phyloP scores from a whole-genome alignment of 2,797 vertebrate genomes.

The Oreonectes daqikongensis region DNA sequence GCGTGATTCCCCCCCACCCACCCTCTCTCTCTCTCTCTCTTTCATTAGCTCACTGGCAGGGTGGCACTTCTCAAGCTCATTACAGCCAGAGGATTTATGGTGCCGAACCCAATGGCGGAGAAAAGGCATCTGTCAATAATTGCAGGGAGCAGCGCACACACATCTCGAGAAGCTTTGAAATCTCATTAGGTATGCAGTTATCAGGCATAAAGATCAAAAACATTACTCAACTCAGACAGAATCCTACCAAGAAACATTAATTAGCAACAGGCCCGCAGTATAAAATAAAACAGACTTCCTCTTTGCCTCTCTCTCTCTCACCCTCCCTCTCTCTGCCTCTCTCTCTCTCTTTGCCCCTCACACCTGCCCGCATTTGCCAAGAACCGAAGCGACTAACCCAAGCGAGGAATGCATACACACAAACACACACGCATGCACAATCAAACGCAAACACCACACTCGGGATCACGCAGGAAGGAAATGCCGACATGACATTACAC shows the following conservation, averaged over 20 bases:
- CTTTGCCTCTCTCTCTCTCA: constrained; percentile 67
- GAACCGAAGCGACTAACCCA: constrained; percentile 41
- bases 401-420: constrained; percentile 15
- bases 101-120: constrained; percentile 99
- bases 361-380: constrained; percentile 85
- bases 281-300: constrained; percentile 90
- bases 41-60: constrained; percentile 99
- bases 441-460: constrained; percentile 44
- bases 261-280: constrained; percentile 99
- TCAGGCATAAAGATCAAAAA: constrained; percentile 99
- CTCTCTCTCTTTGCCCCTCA: constrained; percentile 62
- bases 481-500: constrained; percentile 51
- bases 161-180: constrained; percentile 97
- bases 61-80: constrained; percentile 99
- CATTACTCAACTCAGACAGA: constrained; percentile 99
- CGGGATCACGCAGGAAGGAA: constrained; percentile 51
- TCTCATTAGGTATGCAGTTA: constrained; percentile 99
- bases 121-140: constrained; percentile 99
- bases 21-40: constrained; percentile 78
- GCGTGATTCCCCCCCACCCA: constrained; percentile 78
- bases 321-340: constrained; percentile 51
- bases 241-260: constrained; percentile 99
- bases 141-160: constrained; percentile 99
- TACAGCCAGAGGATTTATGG: constrained; percentile 99
- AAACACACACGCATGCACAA: constrained; percentile 23